Evolutionary conservation across 1,140 invertebrate species (phyloP), one percentile per base, ranked within the genome.

Genomic region (Meloidogyne chitwoodi): DNA sequence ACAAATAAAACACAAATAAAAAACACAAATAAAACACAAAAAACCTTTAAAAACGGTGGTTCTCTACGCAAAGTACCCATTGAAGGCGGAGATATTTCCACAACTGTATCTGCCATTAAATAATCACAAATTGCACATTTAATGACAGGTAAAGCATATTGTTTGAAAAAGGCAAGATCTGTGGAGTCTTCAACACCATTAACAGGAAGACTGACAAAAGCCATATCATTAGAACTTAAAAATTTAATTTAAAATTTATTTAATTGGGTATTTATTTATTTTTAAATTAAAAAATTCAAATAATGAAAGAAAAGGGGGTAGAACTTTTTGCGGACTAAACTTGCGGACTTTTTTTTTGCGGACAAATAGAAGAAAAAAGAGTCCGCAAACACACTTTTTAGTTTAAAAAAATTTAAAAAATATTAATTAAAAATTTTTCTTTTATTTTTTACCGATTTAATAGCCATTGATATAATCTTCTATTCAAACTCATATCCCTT

Each of bases 401-500:
- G n/a, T n/a, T n/a, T n/a, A n/a, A n/a, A n/a, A n/a, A n/a, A 0
- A 74, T 12, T 14, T 22, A 22, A 56, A 14, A 26, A n/a, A 70
- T 72, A 74, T 72, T 68, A 65, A 31, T 74, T 4, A 44, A 75
- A 74, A 71, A 71, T 19, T 71, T 1, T 12, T 74, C 16, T n/a
- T 63, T 64, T 75, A 78, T 74, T n/a, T 27, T 8, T 16, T 41
- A 77, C 79, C 80, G 74, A 74, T 78, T 83, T 24, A 87, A 74
- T 0, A 87, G 68, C 87, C 87, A 88, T 48, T 83, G 82, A 76
- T 74, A 81, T 12, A 83, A 74, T 79, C 88, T 91, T 90, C 92
- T 90, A 87, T 96, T 96, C 19, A 96, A 89, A 64, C 93, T 95
- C 92, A 95, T 94, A 86, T 96, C 94, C 79, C 94, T 90, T 64